A percentile compares a stretch with the other conserved stretches of the same genome.
Conservation (phyloP, 2,888 invertebrate species). For the Diarsia dahlii region DNA sequence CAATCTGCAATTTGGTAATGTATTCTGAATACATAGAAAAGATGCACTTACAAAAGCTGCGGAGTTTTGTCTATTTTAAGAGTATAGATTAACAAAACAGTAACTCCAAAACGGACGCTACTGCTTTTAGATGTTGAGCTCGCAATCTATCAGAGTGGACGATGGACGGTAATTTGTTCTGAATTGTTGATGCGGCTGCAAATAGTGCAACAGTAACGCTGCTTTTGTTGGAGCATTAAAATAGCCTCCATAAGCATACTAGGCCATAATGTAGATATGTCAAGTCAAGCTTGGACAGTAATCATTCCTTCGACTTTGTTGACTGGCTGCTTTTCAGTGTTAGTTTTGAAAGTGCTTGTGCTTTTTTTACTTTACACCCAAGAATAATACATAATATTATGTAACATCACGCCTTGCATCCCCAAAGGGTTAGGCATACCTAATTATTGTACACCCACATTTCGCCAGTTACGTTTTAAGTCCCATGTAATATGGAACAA, state of each 20-base stretch:
- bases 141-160: constrained; percentile 25
- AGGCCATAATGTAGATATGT: no score
- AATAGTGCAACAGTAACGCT: constrained; percentile 9
- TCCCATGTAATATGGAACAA: no score
- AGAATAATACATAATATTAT: neutral
- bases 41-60: neutral
- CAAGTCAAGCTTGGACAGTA: no score
- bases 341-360: neutral
- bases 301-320: neutral
- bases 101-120: neutral
- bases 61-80: constrained; percentile 18
- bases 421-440: no score
- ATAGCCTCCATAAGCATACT: neutral
- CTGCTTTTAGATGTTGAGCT: constrained; percentile 22
- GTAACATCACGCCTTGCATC: no score
- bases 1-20: neutral
- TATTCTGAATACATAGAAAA: neutral
- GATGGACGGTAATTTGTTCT: constrained; percentile 17
- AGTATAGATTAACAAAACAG: constrained; percentile 17
- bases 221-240: neutral
- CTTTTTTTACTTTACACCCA: no score
- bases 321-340: no score
- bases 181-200: constrained; percentile 42
- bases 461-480: no score
- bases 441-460: no score